Evolutionary conservation across 2,113 vertebrate genomes (phyloP), one percentile per base, ranked within the genome.

Genomic region (Pholis gunnellus): DNA sequence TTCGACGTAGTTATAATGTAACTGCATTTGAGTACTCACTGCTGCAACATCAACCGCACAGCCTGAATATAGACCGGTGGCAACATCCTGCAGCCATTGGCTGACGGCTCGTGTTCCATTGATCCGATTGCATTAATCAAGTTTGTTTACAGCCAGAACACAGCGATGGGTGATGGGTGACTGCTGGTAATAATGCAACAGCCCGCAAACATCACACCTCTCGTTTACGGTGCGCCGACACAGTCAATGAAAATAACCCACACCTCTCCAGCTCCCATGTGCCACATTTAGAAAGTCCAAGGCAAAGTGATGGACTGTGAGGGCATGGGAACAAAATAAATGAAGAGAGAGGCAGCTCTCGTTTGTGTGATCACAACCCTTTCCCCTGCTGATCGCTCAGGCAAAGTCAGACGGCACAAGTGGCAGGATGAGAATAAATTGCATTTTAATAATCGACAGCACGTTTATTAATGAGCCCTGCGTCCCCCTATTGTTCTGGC

Each of bases 111-210:
- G 87, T 79, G 79, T 87, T 85, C 25, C 79, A 89, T 91, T 82
- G 88, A 92, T 92, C 86, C 67, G n/a, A 78, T 88, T 82, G 82
- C 72, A 90, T 92, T 87, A 89, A 91, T 93, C 85, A 87, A 87
- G 83, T 83, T 72, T 91, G 87, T 90, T 89, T 92, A 88, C 82
- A 81, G 18, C 72, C 65, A 61, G 71, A 87, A 72, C 88, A 74
- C 75, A 82, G 71, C 69, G 4, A 18, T 87, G 78, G 50, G 31
- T 90, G 91, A 91, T 83, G 82, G 88, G 87, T 87, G 84, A 60
- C 64, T 79, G 64, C 65, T 42, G 78, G 65, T 89, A 85, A 90
- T 89, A 85, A 81, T 70, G 77, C 73, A 86, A 72, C 63, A 42
- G 63, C 25, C 82, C 6, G 4, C 78, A 86, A 88, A 86, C 84